These are phyloP conservation scores for Sesamia nonagrioides DNA, from an alignment of 1,140 invertebrate species.

Conservation along the genomic window DNA sequence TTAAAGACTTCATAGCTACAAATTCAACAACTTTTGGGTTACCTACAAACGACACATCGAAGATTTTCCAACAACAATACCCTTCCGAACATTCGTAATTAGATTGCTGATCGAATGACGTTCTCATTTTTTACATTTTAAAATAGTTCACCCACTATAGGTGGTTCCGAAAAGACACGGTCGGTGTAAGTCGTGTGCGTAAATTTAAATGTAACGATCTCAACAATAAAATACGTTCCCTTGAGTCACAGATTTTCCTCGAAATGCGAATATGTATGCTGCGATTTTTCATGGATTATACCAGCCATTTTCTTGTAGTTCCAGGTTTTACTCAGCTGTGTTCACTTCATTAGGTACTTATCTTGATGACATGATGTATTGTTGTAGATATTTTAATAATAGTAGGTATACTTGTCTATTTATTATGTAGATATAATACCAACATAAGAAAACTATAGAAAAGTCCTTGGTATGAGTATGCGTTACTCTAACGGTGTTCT, in stretches of 20 bases:
- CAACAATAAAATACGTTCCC: conserved; percentile 45
- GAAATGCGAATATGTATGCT: conserved; percentile 43
- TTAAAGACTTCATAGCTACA: too few species aligned
- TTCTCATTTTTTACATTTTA: conserved; percentile 41
- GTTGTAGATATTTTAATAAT: too few species aligned
- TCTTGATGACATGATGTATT: too few species aligned
- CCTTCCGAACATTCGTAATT: conserved; percentile 26
- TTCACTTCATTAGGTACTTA: not conserved
- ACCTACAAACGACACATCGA: not conserved
- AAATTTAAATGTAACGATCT: conserved; percentile 48
- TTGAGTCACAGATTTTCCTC: conserved; percentile 49
- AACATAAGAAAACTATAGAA: too few species aligned
- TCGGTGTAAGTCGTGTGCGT: conserved; percentile 36
- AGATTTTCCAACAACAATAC: conserved; percentile 19
- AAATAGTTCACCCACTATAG: conserved; percentile 45
- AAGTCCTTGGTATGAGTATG: too few species aligned
- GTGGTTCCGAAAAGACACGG: conserved; percentile 35
- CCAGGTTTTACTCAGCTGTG: not conserved
- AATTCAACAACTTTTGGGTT: not conserved
- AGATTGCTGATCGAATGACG: conserved; percentile 33
- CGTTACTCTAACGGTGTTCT: too few species aligned
- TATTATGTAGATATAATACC: too few species aligned
- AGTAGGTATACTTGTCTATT: too few species aligned
- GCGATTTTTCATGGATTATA: conserved; percentile 41
- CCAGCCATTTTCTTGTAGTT: conserved; percentile 33